Evolutionary conservation across 2,113 vertebrate species (phyloP).

Genomic region (Vicugna pacos): DNA sequence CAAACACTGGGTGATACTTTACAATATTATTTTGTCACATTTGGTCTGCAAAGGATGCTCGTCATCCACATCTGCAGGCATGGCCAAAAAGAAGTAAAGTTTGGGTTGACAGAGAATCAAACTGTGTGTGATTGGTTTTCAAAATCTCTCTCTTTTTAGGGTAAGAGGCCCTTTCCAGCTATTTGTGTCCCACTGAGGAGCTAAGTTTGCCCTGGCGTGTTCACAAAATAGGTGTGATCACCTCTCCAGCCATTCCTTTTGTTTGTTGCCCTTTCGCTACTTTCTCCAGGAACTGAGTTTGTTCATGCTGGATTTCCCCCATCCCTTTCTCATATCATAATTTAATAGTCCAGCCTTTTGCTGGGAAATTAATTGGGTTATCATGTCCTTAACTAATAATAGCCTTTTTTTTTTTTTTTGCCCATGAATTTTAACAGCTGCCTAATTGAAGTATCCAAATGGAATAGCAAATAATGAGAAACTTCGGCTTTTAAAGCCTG

Average conservation of each 20-base stretch:
- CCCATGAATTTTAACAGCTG: constrained; percentile 57
- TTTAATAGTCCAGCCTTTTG: constrained; percentile 20
- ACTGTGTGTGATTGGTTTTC: neutral
- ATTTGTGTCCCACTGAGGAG: neutral
- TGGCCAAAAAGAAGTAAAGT: neutral
- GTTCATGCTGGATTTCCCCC: neutral
- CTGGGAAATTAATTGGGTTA: constrained; percentile 48
- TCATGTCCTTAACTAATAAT: constrained; percentile 48
- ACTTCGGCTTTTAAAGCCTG: constrained; percentile 22
- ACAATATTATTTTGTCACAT: constrained; percentile 21
- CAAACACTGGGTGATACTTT: neutral
- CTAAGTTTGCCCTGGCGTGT: neutral
- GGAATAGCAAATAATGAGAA: constrained; percentile 62
- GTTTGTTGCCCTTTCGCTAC: neutral
- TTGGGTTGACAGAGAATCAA: neutral
- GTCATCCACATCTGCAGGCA: neutral
- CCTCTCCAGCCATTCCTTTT: neutral
- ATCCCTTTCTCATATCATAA: neutral
- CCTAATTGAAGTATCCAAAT: constrained; percentile 61
- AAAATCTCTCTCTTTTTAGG: neutral
- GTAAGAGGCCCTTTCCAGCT: neutral
- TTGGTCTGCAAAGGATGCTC: neutral
- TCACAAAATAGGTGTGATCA: neutral
- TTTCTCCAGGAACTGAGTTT: neutral
- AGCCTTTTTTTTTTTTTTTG: constrained; percentile 17